Evolutionary conservation across 2,113 vertebrate genomes (phyloP), one percentile per base, ranked within the genome.

Genomic region (Plecotus auritus): DNA sequence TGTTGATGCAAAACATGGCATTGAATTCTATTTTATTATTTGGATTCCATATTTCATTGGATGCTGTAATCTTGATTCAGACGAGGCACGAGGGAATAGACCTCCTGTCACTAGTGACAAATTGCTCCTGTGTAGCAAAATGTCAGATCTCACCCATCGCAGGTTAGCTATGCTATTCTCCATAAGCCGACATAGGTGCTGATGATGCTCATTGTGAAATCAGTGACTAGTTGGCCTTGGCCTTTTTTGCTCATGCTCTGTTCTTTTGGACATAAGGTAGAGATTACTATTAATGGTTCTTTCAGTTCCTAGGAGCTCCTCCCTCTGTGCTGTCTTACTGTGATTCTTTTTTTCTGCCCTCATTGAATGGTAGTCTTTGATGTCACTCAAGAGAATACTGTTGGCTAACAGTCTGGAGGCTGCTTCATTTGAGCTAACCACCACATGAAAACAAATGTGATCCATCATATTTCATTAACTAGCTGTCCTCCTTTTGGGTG

Each of bases 321-420:
- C 97, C 98, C 97, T 97, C 97, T 35, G 94, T 4, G 78, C 98
- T 97, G 97, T 97, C 97, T 98, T 95, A 97, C 95, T 85, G 8
- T 32, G 45, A 96, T 97, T 97, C 97, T 97, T 98, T 98, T 96
- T 98, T 94, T 82, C 67, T 88, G 87, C 93, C 47, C 97, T 94
- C 49, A 74, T 97, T 97, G 95, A 96, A 97, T 98, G 88, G 95
- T 97, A 97, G 98, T 97, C 98, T 99, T 98, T 99, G 98, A 98
- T 98, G 98, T 98, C 40, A 96, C 98, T 98, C 98, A 98, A 98
- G 98, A 97, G 96, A 98, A 98, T 98, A 96, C 98, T 98, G 98
- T 98, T 98, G 98, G 98, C 98, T 98, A 98, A 98, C 98, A 98
- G 98, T 98, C 97, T 98, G 98, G 97, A 97, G 97, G 98, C 98